These are phyloP conservation scores for Apis florea DNA, from an alignment of 1,140 invertebrate species.

Conservation along the genomic window DNA sequence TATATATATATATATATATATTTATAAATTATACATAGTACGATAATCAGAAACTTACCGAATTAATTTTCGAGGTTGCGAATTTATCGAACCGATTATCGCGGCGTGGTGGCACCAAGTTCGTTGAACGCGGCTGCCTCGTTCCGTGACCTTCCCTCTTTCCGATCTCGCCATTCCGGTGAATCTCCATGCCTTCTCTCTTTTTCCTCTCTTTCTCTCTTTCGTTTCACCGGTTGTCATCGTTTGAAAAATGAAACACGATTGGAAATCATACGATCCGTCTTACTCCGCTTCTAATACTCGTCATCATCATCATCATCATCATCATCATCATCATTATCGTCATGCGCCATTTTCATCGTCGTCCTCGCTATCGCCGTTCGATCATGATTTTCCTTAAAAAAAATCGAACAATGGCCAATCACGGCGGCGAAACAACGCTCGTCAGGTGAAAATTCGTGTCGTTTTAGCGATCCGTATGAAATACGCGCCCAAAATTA, in stretches of 20 bases:
- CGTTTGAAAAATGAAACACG: slow-evolving; percentile 30
- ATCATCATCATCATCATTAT: background rate
- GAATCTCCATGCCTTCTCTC: slow-evolving; percentile 15
- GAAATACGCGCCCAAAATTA: slow-evolving; percentile 18
- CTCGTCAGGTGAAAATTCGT: background rate
- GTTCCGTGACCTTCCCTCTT: slow-evolving; percentile 52
- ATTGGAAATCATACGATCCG: background rate
- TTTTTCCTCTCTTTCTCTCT: background rate
- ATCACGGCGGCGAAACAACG: background rate
- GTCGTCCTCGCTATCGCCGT: no score
- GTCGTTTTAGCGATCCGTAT: background rate
- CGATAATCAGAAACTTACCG: slow-evolving; percentile 58
- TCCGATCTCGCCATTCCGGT: slow-evolving; percentile 33
- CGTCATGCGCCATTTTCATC: no score
- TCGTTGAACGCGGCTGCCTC: slow-evolving; percentile 50
- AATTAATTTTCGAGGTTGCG: slow-evolving; percentile 51
- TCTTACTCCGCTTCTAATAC: background rate
- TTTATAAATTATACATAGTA: slow-evolving; percentile 21
- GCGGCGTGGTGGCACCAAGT: slow-evolving; percentile 42
- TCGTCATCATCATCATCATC: background rate
- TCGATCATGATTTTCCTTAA: background rate
- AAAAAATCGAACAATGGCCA: background rate
- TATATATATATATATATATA: background rate
- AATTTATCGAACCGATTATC: slow-evolving; percentile 46
- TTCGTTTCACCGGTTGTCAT: slow-evolving; percentile 10